Evolutionary conservation across 2,113 vertebrate genomes (phyloP), one percentile per base, ranked within the genome.

Genomic region (Malurus cyaneus): DNA sequence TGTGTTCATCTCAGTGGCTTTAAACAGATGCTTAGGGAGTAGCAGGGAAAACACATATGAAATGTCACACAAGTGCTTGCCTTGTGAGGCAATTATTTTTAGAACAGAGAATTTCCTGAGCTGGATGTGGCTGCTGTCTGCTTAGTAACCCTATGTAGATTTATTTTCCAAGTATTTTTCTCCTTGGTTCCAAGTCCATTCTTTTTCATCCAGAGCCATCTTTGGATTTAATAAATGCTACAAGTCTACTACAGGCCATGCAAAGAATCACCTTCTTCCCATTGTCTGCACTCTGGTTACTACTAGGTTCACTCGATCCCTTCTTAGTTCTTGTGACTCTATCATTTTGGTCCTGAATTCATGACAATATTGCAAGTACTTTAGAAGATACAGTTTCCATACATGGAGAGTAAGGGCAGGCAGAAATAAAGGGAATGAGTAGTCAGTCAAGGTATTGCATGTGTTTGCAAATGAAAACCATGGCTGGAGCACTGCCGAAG

Each of bases 81-180:
- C 53, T 79, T 89, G 21, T 70, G 34, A 89, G 42, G 70, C 65
- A 46, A 62, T 80, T 92, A 93, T 92, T 95, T 96, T 94, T 83
- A 95, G 86, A 78, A 85, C 28, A 66, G 85, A 91, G 70, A 90
- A 80, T 93, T 96, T 94, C 88, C 88, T 92, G 88, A 94, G 54
- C 82, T 86, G 82, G 59, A 94, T 70, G 34, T 59, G 62, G 36
- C 59, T 44, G 28, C 76, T 90, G 47, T 66, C 60, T 73, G 50
- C 80, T 70, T 67, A 56, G 52, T 54, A 88, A 83, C 20, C 7
- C 42, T 34, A 47, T 44, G 56, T 26, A 73, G 42, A 25, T 83
- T 77, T 86, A 12, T 88, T 86, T 91, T 84, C 52, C 47, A 84
- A 86, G 19, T 54, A 65, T 54, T 90, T 80, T 93, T 80, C 52